Base-by-base conservation (phyloP, 2,797 vertebrate species). In the Gallinago solitaria region DNA sequence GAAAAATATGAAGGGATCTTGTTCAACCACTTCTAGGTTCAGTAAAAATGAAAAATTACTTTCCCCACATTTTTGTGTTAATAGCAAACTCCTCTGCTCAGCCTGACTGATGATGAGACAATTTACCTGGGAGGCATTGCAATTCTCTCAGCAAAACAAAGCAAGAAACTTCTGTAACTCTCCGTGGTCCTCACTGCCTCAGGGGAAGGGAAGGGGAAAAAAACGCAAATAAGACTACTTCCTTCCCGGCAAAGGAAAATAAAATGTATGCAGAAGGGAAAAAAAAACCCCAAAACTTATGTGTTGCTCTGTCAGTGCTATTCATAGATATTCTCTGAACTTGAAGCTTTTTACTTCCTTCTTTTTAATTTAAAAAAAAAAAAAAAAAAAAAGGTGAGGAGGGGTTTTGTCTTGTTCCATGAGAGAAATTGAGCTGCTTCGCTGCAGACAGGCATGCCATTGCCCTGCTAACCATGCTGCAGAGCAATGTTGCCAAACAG, bases 81-180 rank as follows among this genome's bases (percentile, higher is more conserved):
- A 91, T 93, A 93, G 70, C 35, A 84, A 93, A 89, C 59, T 79
- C 47, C 63, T 76, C 43, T 74, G 60, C 90, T 75, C 65, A 81
- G 47, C 43, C 65, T 78, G 86, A 76, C 76, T 87, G 87, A 65
- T 81, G 76, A 87, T 86, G 73, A 93, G 91, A 84, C 87, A 43
- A 79, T 95, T 86, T 95, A 95, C 91, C 93, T 95, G 77, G 63
- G 43, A 91, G 81, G 87, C 54, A 60, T 53, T 73, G 74, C 33
- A 51, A 59, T 83, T 87, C 63, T 87, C 73, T 80, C 23, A 80
- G 63, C 83, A 81, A 91, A 95, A 83, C 68, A 95, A 95, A 91
- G 74, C 59, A 86, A 82, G 73, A 86, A 93, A 80, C 78, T 87
- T 93, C 76, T 76, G 64, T 27, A 82, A 70, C 32, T 70, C 57